Evolutionary conservation across 2,113 vertebrate genomes (phyloP), one percentile per base, ranked within the genome.

Genomic region (Acrocephalus arundinaceus): DNA sequence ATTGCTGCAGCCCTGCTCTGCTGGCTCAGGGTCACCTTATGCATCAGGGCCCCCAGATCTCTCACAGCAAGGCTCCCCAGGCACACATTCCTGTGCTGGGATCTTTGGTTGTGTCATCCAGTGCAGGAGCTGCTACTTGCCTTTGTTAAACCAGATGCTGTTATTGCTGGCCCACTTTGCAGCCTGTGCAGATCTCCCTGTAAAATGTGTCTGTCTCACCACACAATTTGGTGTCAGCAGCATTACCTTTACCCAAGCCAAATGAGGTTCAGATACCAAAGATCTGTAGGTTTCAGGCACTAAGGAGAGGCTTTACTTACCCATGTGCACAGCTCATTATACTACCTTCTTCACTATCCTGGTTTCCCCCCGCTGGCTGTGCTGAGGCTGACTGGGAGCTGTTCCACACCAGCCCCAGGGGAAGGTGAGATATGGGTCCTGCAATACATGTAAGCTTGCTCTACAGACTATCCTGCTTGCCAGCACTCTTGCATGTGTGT

Each of bases 1-100:
- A 0, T 1, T 46, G 45, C 1, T 48, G 23, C 55, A 66, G 35
- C 1, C 0, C 33, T 35, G 8, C 57, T 5, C 52, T n/a, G 55
- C 28, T 75, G 82, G 45, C 4, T 49, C 63, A 35, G 2, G 2
- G 21, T 67, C 25, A n/a, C 13, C 25, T 37, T 23, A n/a, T 72
- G 24, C 41, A 21, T 54, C 48, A 55, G n/a, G 41, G 31, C 6
- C 19, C 33, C 15, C 65, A n/a, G 8, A 45, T 49, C 21, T 28
- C 43, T 61, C 25, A 54, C 78, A 90, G 45, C 74, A 57, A 46
- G 67, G 28, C 24, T 76, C 15, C n/a, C 31, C 72, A 54, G 21
- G 15, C 52, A 58, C 31, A 13, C 37, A 61, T n/a, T 27, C 35
- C 41, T 62, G 16, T 43, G 19, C 55, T 49, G 66, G 30, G 24